Base-by-base conservation (phyloP, 2,797 vertebrate species). In the Mus spretus region DNA sequence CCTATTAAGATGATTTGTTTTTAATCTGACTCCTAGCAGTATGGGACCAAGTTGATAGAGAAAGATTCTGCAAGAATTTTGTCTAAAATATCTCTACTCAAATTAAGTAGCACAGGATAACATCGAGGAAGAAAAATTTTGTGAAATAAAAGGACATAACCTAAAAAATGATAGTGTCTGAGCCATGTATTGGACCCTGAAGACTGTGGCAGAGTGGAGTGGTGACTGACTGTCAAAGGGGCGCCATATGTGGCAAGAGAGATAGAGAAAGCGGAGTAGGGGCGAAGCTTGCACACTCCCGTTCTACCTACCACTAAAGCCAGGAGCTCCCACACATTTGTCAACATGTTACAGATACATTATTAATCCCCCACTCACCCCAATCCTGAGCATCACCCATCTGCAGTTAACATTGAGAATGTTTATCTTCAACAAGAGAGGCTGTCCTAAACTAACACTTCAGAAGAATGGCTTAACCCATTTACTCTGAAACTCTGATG, bases 1-100 rank as follows among this genome's bases (percentile, higher is more conserved):
- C 55, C 40, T 59, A 93, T 97, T 96, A 93, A 89, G 95, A 80
- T 95, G 93, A 96, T 96, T 96, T 97, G 96, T 94, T 97, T 97
- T 94, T 40, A 92, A 72, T 93, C 79, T 95, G 75, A 95, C 77
- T 96, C 40, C 6, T 85, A 93, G 72, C 61, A 92, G 34, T 63
- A 55, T 9, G 9, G 24, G 67, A 90, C 37, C 75, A 95, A 89
- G 72, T 22, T 93, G 57, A 83, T 89, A 61, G 77, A 83, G 89
- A 70, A 94, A 94, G 94, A 91, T 74, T 92, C 59, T 17, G 20
- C 44, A 81, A 50, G 94, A 92, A 94, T 92, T 34, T 93, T 93
- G 59, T 77, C 61, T 82, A 90, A 90, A 90, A 14, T 91, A 44
- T 91, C 50, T 93, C 24, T 85, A 81, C 20, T 34, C 75, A 94